Conservation (phyloP, 2,888 invertebrate species). For the Allygus modestus region DNA sequence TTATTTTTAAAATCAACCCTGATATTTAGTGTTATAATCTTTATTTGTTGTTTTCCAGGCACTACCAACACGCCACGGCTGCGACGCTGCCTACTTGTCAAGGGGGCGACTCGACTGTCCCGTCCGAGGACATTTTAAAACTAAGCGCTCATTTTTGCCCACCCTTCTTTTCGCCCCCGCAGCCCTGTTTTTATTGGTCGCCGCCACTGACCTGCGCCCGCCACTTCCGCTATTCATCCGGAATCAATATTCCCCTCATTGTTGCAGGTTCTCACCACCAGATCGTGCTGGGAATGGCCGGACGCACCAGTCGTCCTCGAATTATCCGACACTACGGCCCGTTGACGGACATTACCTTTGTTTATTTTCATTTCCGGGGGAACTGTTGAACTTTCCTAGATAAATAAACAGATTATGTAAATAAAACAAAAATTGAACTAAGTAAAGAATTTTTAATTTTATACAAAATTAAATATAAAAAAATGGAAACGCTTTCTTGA, state of each 20-base stretch:
- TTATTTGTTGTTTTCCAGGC: too few species aligned
- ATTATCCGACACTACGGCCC: neutral
- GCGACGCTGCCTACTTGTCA: neutral
- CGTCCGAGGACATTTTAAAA: conserved; percentile 48
- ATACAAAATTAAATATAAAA: too few species aligned
- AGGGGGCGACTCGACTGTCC: neutral
- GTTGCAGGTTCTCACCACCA: conserved; percentile 30
- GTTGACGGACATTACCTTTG: neutral
- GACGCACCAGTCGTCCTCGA: neutral
- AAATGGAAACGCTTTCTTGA: too few species aligned
- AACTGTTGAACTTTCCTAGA: too few species aligned
- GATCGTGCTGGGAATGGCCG: neutral
- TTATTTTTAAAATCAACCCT: too few species aligned
- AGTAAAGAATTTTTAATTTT: too few species aligned
- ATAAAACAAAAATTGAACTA: too few species aligned
- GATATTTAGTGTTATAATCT: too few species aligned
- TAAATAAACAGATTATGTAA: too few species aligned
- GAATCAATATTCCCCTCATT: conserved; percentile 48
- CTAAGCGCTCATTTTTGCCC: conserved; percentile 55
- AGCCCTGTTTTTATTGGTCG: conserved; percentile 22
- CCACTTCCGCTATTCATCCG: conserved; percentile 36
- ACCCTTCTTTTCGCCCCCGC: conserved; percentile 43
- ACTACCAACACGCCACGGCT: neutral
- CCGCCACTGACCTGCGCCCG: conserved; percentile 48
- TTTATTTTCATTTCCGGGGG: neutral